phyloP scores from a whole-genome alignment of 1,140 invertebrate genomes.

The Meloidogyne chitwoodi region DNA sequence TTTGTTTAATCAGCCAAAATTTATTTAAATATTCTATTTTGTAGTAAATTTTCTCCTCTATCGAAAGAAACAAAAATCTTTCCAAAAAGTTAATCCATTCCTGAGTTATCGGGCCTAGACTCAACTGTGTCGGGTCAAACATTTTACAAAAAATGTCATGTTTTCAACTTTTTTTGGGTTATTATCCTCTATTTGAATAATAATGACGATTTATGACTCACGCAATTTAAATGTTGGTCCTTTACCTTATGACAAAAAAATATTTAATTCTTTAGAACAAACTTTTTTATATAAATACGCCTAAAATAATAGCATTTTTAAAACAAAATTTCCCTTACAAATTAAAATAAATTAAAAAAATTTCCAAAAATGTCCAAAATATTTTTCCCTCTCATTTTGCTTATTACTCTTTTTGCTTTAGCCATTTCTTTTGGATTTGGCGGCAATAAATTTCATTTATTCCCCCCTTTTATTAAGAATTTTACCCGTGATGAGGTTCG shows the following conservation, averaged over 20 bases:
- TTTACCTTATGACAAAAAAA: not conserved
- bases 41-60: no score
- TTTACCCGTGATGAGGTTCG: not conserved
- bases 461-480: constrained; percentile 4
- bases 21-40: no score
- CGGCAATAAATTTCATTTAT: not conserved
- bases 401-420: not conserved
- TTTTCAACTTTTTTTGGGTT: no score
- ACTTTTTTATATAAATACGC: not conserved
- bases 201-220: not conserved
- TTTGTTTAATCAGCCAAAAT: no score
- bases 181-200: not conserved
- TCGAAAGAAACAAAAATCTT: no score
- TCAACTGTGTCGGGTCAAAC: no score
- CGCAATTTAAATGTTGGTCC: not conserved
- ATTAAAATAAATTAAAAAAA: not conserved
- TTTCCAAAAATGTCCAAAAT: not conserved
- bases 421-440: not conserved
- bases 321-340: not conserved
- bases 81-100: no score
- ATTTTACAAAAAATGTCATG: no score
- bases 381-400: not conserved
- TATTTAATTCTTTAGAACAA: not conserved
- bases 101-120: no score
- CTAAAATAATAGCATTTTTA: not conserved